These are phyloP conservation scores for Diogma glabrata DNA, from an alignment of 2,888 invertebrate genomes.

Conservation along the genomic window DNA sequence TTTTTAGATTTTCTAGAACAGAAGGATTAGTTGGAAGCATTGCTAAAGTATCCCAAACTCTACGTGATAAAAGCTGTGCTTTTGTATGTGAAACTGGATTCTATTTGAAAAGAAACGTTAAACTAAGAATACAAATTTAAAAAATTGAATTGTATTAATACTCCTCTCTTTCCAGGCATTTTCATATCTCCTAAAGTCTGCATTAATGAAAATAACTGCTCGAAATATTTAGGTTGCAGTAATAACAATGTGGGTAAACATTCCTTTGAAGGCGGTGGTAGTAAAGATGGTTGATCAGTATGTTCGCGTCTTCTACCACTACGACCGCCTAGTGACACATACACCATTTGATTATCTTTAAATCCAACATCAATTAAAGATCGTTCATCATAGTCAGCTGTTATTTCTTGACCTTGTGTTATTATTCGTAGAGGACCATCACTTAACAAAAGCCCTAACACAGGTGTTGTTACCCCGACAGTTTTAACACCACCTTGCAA, in stretches of 20 bases:
- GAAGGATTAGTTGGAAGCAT: conserved; percentile 83
- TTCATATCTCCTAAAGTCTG: conserved; percentile 81
- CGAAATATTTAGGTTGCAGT: conserved; percentile 77
- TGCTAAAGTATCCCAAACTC: conserved; percentile 91
- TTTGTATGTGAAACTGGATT: conserved; percentile 63
- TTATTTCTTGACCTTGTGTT: conserved; percentile 85
- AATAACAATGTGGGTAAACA: conserved; percentile 76
- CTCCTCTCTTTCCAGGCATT: conserved; percentile 58
- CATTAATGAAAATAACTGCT: conserved; percentile 82
- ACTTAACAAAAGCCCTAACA: conserved; percentile 54
- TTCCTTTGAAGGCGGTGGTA: conserved; percentile 77
- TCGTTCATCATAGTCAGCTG: conserved; percentile 85
- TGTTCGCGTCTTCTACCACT: conserved; percentile 41
- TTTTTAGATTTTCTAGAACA: conserved; percentile 50
- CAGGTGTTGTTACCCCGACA: conserved; percentile 39
- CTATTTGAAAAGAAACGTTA: not conserved
- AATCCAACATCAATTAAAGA: conserved; percentile 84
- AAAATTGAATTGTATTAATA: conserved; percentile 27
- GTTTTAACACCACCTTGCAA: conserved; percentile 32
- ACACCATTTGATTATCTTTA: conserved; percentile 88
- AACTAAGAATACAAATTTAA: not conserved
- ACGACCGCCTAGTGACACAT: conserved; percentile 73
- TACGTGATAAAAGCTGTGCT: conserved; percentile 77
- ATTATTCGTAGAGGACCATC: conserved; percentile 86
- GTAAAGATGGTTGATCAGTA: conserved; percentile 68